Evolutionary conservation across 2,113 vertebrate species (phyloP).

Genomic region (Pavo muticus): DNA sequence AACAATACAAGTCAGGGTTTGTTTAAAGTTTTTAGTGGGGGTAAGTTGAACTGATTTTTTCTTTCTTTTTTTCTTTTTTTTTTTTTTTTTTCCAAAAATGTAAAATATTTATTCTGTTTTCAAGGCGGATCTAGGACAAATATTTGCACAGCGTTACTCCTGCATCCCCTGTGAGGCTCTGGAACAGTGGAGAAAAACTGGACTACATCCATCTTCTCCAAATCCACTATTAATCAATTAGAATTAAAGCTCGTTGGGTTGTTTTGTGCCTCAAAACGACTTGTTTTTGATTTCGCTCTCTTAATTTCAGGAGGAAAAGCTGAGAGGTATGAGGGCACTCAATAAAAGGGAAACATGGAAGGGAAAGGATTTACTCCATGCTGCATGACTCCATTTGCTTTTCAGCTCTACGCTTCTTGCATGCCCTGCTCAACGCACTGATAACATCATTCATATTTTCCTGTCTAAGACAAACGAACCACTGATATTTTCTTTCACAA

Average conservation of each 20-base stretch:
- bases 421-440: not conserved
- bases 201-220: constrained; percentile 28
- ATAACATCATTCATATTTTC: not conserved
- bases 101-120: not conserved
- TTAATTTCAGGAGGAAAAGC: constrained; percentile 6
- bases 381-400: not conserved
- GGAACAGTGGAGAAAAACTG: not conserved
- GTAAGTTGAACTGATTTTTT: not conserved
- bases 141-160: not conserved
- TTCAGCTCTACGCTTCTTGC: not conserved
- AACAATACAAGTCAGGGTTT: not conserved
- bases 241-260: constrained; percentile 8
- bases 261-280: constrained; percentile 2
- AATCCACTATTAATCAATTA: constrained; percentile 41
- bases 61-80: not conserved
- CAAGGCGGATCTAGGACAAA: constrained; percentile 27
- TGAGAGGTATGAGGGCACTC: not conserved
- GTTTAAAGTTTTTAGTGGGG: not conserved
- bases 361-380: not conserved
- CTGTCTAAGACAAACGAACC: not conserved
- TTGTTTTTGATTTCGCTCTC: not conserved
- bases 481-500: not conserved
- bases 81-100: not conserved
- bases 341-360: not conserved
- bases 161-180: not conserved